Evolutionary conservation across 1,140 invertebrate genomes (phyloP).

Genomic region (Wiebesia pumilae): DNA sequence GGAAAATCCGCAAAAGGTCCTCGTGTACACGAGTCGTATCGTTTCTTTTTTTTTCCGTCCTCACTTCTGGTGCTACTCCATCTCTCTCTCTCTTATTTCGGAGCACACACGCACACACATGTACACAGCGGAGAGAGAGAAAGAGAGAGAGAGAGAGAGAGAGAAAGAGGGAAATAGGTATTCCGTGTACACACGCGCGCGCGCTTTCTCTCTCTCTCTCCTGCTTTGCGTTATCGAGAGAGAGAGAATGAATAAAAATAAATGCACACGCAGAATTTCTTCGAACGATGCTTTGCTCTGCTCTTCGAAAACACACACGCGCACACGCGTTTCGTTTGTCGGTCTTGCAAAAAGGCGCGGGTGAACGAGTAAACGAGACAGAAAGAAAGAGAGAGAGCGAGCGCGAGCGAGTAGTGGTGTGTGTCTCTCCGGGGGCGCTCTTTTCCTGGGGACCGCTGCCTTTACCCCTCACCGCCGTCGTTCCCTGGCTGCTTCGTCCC

Average conservation of each 20-base stretch:
- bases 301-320: not conserved
- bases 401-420: not conserved
- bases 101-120: constrained; percentile 32
- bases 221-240: constrained; percentile 8
- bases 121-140: not conserved
- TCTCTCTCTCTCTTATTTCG: constrained; percentile 29
- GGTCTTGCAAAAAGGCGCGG: constrained; percentile 18
- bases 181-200: not conserved
- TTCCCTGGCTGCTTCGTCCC: not conserved
- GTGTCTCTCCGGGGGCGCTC: constrained; percentile 23
- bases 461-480: constrained; percentile 9
- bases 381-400: not conserved
- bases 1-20: constrained; percentile 7
- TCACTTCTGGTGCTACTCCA: constrained; percentile 10
- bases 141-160: not conserved
- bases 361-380: not conserved
- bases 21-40: not conserved
- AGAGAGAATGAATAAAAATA: constrained; percentile 18
- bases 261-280: not conserved
- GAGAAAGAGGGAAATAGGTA: not conserved
- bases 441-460: not conserved
- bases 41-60: constrained; percentile 15
- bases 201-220: constrained; percentile 15
- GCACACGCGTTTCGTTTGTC: constrained; percentile 15
- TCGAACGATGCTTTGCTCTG: not conserved